Base-by-base conservation (phyloP, 2,797 vertebrate genomes). In the Sebastes vulpes region DNA sequence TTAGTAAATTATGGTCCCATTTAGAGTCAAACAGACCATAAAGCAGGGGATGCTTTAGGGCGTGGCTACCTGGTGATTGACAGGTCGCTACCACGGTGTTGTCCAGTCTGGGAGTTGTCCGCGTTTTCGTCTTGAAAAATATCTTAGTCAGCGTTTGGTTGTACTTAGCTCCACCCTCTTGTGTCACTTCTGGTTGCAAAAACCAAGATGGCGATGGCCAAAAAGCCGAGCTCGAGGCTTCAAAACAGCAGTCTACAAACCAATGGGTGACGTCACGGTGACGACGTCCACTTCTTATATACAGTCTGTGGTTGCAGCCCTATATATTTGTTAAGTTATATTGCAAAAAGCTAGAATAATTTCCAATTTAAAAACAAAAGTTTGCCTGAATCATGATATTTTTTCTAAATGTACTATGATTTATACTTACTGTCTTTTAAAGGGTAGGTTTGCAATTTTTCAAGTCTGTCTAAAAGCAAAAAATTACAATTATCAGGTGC, bases 141-240 rank as follows among this genome's bases (percentile, higher is more conserved):
- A 0, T 42, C 12, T 38, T 38, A 46, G 0, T 46, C 46, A 48
- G 46, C 0, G 3, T 48, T 50, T 3, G 46, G 46, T 50, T 50
- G 18, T 50, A 50, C 8, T 20, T 50, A 50, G 46, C 46, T 2
- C 46, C 18, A 50, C 46, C 18, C 8, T 3, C 42, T 46, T 6
- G 42, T 50, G 46, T 50, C 18, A 50, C 18, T 50, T 50, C 18
- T 50, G 46, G 7, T 50, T n/a, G 12, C 6, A 50, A 50, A 50
- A n/a, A 48, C 12, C 46, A n/a, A 48, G 18, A 48, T n/a, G 46
- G 18, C 0, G 46, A 4, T 0, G 16, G 1, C 18, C 18, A 48
- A n/a, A n/a, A 48, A 0, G 46, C 16, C 4, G 0, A 50, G n/a
- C n/a, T 50, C 0, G 2, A 20, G 48, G 48, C 48, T 20, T 50